phyloP scores from a whole-genome alignment of 2,888 invertebrate genomes.

The Microctonus hyperodae region DNA sequence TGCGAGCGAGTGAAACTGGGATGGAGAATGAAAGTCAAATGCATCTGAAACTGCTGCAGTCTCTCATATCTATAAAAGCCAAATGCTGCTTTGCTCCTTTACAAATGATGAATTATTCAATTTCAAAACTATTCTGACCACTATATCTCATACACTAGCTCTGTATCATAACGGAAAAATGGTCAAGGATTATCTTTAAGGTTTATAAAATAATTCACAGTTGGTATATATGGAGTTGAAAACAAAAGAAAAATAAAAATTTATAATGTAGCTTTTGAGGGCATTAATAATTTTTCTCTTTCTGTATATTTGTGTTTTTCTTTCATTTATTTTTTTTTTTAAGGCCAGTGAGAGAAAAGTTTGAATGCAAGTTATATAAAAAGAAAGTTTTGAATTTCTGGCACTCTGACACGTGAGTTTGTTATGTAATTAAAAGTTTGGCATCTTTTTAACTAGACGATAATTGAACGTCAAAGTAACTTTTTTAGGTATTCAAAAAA shows the following conservation, averaged over 20 bases:
- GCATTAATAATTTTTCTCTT: background rate
- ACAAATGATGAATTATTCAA: constrained; percentile 42
- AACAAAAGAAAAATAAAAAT: background rate
- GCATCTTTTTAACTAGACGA: background rate
- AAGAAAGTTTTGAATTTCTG: background rate
- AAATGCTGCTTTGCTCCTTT: constrained; percentile 32
- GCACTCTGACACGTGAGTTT: background rate
- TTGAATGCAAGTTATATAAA: background rate
- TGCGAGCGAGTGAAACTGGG: constrained; percentile 4
- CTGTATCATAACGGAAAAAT: background rate
- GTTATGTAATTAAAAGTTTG: background rate
- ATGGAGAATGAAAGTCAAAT: constrained; percentile 15
- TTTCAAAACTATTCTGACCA: constrained; percentile 10
- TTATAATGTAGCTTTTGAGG: background rate
- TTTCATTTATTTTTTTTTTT: background rate
- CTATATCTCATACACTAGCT: background rate
- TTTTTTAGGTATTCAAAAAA: background rate
- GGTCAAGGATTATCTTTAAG: background rate
- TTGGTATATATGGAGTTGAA: background rate
- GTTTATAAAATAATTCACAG: background rate
- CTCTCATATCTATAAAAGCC: constrained; percentile 14
- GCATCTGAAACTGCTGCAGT: constrained; percentile 21
- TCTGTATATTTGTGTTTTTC: background rate
- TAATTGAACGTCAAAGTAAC: background rate
- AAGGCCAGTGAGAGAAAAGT: background rate